phyloP scores from a whole-genome alignment of 2,888 invertebrate genomes.

The Hanleya hanleyi region DNA sequence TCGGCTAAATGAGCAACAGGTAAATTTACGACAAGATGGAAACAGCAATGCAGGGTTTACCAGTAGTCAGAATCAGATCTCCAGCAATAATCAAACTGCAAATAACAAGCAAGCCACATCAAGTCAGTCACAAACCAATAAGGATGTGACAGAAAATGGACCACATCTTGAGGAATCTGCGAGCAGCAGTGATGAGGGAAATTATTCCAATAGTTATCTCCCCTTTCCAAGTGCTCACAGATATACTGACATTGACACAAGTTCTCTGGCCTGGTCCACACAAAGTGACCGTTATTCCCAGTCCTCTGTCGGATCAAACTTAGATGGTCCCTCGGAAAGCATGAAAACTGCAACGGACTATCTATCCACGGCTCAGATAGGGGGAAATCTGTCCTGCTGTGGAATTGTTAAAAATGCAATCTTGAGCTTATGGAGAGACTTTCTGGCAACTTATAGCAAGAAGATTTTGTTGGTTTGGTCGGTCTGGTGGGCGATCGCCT shows the following conservation, averaged over 20 bases:
- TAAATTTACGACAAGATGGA: background rate
- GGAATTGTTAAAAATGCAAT: slow-evolving; percentile 3
- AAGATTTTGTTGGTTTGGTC: slow-evolving; percentile 82
- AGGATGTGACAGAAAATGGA: no score
- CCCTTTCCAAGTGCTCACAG: background rate
- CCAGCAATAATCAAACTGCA: no score
- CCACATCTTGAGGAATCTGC: no score
- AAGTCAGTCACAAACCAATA: background rate
- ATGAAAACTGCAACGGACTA: background rate
- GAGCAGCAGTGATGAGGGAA: background rate
- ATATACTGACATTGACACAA: background rate
- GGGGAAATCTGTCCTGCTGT: background rate
- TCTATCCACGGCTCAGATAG: no score
- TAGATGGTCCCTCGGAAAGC: background rate
- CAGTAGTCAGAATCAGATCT: background rate
- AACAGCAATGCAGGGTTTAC: background rate
- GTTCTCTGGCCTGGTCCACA: background rate
- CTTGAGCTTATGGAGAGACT: slow-evolving; percentile 74
- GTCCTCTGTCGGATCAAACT: background rate
- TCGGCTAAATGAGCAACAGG: background rate
- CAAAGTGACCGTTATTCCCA: slow-evolving; percentile 3
- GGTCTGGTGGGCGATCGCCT: slow-evolving; percentile 84
- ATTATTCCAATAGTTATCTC: background rate
- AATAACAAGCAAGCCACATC: no score
- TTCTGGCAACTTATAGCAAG: slow-evolving; percentile 38